Conservation (phyloP, 2,797 vertebrate species). For the Pelochelys cantorii region DNA sequence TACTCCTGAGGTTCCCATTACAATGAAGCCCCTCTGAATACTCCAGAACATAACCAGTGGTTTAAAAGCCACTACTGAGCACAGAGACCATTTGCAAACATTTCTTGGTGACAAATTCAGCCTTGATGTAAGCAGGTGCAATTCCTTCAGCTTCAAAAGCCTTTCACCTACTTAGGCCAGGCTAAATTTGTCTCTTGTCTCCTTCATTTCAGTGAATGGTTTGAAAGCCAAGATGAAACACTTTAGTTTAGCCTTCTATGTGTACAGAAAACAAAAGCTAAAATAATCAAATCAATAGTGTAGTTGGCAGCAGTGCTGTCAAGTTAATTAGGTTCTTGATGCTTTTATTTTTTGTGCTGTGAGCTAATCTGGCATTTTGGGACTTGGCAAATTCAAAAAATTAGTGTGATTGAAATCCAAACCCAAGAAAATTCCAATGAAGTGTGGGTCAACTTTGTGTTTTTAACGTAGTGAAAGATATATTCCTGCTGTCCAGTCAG, state of each 20-base stretch:
- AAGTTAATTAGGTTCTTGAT: not conserved
- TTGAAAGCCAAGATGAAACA: not conserved
- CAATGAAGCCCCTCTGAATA: not conserved
- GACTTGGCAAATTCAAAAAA: not conserved
- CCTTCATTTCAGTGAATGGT: not conserved
- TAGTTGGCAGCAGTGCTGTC: not conserved
- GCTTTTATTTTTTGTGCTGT: not conserved
- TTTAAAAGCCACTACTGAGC: not conserved
- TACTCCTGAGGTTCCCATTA: not conserved
- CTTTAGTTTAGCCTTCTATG: not conserved
- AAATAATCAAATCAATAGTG: not conserved
- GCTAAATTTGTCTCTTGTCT: not conserved
- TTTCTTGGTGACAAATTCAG: not conserved
- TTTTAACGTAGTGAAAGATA: not conserved
- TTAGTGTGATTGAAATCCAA: not conserved
- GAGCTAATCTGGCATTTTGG: not conserved
- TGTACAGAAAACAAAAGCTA: not conserved
- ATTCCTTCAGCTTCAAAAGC: not conserved
- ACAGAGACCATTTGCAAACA: not conserved
- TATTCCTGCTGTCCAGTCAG: not conserved
- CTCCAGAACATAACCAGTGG: not conserved
- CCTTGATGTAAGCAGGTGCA: not conserved
- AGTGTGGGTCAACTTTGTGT: not conserved
- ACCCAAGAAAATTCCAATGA: not conserved
- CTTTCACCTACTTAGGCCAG: not conserved